These are phyloP conservation scores for Xenentodon cancila DNA, from an alignment of 2,797 vertebrate genomes.

Conservation along the genomic window DNA sequence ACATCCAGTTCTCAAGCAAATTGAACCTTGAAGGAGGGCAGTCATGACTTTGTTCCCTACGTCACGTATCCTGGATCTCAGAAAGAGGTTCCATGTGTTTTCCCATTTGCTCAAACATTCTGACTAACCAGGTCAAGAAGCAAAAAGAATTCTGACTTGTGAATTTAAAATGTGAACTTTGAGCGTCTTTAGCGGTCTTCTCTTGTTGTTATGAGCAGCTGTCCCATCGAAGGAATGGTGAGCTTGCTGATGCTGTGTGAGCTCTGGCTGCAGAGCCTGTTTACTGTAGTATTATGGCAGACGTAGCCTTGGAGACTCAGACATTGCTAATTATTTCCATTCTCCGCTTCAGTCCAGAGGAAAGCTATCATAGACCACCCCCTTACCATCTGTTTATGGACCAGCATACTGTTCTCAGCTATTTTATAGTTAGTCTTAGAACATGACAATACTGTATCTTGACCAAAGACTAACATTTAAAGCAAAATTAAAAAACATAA, in stretches of 20 bases:
- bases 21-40: too few species aligned
- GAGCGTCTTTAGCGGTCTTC: conserved; percentile 7
- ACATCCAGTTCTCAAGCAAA: too few species aligned
- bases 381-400: conserved; percentile 10
- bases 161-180: conserved; percentile 29
- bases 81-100: conserved; percentile 37
- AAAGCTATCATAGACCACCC: conserved; percentile 33
- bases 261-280: conserved; percentile 64
- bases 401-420: conserved; percentile 4
- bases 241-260: conserved; percentile 50
- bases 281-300: conserved; percentile 72
- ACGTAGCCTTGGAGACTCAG: conserved; percentile 66
- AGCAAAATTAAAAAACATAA: background rate
- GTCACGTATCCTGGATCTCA: conserved; percentile 5
- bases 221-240: conserved; percentile 19
- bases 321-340: conserved; percentile 77
- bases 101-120: conserved; percentile 48
- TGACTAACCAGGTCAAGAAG: conserved; percentile 13
- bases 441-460: background rate
- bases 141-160: background rate
- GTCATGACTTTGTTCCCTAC: background rate
- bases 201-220: background rate
- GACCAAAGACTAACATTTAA: background rate
- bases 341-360: conserved; percentile 45
- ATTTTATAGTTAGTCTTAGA: background rate